phyloP scores from a whole-genome alignment of 2,888 invertebrate species.

The Drosophila seclusa region DNA sequence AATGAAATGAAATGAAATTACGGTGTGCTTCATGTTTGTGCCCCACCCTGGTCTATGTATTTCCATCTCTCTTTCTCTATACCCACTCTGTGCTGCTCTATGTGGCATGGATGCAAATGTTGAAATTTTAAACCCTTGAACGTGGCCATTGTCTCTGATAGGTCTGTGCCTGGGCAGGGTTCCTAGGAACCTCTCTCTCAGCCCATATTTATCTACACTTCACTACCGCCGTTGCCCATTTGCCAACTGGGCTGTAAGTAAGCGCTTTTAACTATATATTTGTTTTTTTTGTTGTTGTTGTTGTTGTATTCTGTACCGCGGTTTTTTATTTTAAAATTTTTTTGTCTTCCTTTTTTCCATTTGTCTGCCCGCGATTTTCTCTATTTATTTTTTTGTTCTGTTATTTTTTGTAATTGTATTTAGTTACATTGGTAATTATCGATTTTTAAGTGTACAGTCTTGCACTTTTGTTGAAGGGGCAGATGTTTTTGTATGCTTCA shows the following conservation, averaged over 20 bases:
- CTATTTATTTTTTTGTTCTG: conserved; percentile 27
- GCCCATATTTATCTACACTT: conserved; percentile 47
- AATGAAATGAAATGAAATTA: conserved; percentile 79
- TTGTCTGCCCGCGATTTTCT: conserved; percentile 61
- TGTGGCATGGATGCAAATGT: conserved; percentile 68
- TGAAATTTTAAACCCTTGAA: conserved; percentile 82
- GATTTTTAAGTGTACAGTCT: conserved; percentile 51
- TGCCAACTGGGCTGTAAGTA: conserved; percentile 79
- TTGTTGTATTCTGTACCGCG: conserved; percentile 31
- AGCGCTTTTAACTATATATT: conserved; percentile 65
- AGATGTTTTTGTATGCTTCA: not conserved
- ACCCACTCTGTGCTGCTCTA: not conserved
- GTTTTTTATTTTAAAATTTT: conserved; percentile 18
- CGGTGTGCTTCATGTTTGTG: conserved; percentile 34
- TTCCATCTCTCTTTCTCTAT: not conserved
- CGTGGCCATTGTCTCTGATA: conserved; percentile 76
- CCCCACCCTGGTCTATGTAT: not conserved
- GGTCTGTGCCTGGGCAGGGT: conserved; percentile 28
- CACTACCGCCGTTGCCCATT: conserved; percentile 58
- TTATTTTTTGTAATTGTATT: conserved; percentile 69
- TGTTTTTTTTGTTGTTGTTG: conserved; percentile 19
- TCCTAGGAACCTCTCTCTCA: conserved; percentile 23
- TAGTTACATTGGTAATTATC: conserved; percentile 73
- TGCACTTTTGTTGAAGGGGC: not conserved
- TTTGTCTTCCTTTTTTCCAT: conserved; percentile 61